Base-by-base conservation (phyloP, 2,888 invertebrate genomes). In the Tipula lateralis region DNA sequence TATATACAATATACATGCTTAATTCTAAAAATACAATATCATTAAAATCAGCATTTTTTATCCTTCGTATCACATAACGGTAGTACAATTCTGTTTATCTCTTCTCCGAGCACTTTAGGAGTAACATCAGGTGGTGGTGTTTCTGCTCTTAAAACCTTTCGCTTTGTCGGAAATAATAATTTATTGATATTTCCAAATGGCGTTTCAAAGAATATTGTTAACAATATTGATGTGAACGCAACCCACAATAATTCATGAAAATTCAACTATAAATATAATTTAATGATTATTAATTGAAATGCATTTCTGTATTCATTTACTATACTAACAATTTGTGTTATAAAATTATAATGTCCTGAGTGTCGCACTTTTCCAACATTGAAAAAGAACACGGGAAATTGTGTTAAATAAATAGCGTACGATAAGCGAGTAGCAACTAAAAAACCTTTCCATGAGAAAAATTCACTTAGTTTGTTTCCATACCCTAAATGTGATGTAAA, bases 301-400 rank as follows among this genome's bases (percentile, higher is more conserved):
- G 84, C 16, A 83, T 29, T 50, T 29, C 1, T 36, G 13, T 29
- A 30, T 16, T 13, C 32, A 29, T 24, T n/a, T n/a, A n/a, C 0
- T 84, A 1, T 29, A 30, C 24, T 91, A 89, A 93, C 94, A 89
- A 92, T 90, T 88, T 92, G 90, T 85, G 91, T 90, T 66, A 93
- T 88, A 87, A 94, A 92, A 84, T 91, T 91, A 87, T 92, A 94
- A 86, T 92, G 91, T 85, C 92, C 92, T 0, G 92, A 89, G 86
- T 91, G 91, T 87, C 93, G 91, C 50, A 92, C 92, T 84, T 91
- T 91, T 1, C 94, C 94, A 36, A 94, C 93, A 87, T 94, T 94
- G 87, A 91, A 94, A 88, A 94, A 94, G 88, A 93, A 94, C 85
- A 94, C 92, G 3, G 94, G 94, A 87, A 94, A 94, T 88, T 94